These are phyloP conservation scores for Crypturellus undulatus DNA, from an alignment of 2,113 vertebrate genomes.

Conservation along the genomic window DNA sequence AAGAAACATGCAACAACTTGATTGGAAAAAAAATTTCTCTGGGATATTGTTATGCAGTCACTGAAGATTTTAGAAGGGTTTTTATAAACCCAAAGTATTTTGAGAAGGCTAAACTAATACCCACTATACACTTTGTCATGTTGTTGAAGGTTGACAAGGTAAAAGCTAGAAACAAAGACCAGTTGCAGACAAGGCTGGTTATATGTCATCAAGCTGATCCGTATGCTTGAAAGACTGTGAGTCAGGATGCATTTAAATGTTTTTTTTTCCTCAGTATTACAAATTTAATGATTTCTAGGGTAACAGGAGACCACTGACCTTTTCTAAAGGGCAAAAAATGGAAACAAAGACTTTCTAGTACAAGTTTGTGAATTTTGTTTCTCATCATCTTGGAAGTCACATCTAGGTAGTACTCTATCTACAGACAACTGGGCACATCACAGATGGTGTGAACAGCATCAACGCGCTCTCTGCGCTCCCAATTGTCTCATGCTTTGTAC, in stretches of 20 bases:
- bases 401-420: not conserved
- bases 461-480: not conserved
- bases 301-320: not conserved
- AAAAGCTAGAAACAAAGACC: not conserved
- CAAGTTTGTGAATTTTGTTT: not conserved
- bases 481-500: rapidly evolving
- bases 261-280: not conserved
- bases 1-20: not conserved
- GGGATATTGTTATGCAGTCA: not conserved
- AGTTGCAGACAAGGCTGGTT: not conserved
- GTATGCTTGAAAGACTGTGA: not conserved
- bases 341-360: not conserved
- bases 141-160: not conserved
- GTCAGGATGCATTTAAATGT: not conserved
- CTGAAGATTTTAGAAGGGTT: not conserved
- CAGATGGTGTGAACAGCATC: not conserved
- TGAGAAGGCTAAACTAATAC: not conserved
- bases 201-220: no score
- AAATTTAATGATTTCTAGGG: not conserved
- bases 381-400: not conserved
- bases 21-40: not conserved
- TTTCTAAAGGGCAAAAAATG: not conserved
- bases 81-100: not conserved
- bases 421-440: not conserved
- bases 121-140: rapidly evolving